A percentile compares a stretch with the other conserved stretches of the same genome.
Evolutionary conservation across 2,113 vertebrate species (phyloP).

Genomic region (Merops nubicus): DNA sequence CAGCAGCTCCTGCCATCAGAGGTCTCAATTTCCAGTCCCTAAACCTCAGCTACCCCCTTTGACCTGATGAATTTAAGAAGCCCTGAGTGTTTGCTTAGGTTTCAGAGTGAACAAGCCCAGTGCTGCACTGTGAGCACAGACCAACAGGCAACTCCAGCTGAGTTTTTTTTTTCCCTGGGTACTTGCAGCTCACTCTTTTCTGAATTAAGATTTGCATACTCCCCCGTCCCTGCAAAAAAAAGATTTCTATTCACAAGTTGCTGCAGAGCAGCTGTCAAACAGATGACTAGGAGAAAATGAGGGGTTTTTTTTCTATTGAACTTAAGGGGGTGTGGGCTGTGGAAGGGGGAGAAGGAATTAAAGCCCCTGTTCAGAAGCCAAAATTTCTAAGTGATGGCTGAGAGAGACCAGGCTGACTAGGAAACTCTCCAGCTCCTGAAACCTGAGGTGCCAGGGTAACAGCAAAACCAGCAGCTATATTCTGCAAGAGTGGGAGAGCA

Average conservation of each 20-base stretch:
- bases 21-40: background rate
- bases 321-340: background rate
- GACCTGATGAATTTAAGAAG: background rate
- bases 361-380: background rate
- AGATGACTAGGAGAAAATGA: slow-evolving; percentile 51
- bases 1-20: background rate
- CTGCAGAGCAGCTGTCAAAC: slow-evolving; percentile 59
- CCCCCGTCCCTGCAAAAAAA: slow-evolving; percentile 58
- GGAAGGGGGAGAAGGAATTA: background rate
- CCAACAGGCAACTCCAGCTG: background rate
- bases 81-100: background rate
- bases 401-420: slow-evolving; percentile 13
- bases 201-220: slow-evolving; percentile 66
- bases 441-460: background rate
- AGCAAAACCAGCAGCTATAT: background rate
- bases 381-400: background rate
- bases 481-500: background rate
- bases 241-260: slow-evolving; percentile 64
- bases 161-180: background rate
- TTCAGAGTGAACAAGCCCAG: background rate
- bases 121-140: background rate
- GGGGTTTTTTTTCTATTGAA: background rate
- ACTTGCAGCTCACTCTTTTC: slow-evolving; percentile 42
- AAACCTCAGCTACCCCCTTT: background rate
- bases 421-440: background rate